These are phyloP conservation scores for Brachionus paranguensis DNA, from an alignment of 1,140 invertebrate species.

Conservation along the genomic window DNA sequence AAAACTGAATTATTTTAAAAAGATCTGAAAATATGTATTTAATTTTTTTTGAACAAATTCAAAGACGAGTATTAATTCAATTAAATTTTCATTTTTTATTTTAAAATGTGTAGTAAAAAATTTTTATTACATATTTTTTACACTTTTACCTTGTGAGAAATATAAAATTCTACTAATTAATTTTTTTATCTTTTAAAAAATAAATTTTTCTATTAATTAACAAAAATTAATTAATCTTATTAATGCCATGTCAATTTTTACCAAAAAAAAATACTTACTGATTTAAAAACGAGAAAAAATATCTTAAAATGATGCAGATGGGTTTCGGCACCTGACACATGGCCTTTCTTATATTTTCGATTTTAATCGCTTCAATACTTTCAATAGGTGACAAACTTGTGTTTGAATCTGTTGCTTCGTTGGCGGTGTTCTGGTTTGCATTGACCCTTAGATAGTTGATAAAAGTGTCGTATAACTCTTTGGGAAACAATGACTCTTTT, in stretches of 20 bases:
- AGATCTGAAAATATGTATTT: too few relatives aligned
- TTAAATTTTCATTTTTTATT: too few relatives aligned
- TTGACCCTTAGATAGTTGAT: conserved; percentile 62
- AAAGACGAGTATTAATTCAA: too few relatives aligned
- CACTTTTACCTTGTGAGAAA: too few relatives aligned
- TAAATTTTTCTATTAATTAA: too few relatives aligned
- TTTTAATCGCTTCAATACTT: conserved; percentile 21
- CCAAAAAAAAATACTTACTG: conserved; percentile 65
- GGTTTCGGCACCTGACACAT: conserved; percentile 69
- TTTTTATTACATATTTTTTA: too few relatives aligned
- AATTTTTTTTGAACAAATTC: too few relatives aligned
- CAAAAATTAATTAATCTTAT: background rate
- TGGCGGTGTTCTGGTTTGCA: background rate
- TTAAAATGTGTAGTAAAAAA: too few relatives aligned
- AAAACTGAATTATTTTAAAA: too few relatives aligned
- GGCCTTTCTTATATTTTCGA: conserved; percentile 7
- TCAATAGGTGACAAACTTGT: background rate
- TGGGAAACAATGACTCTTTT: conserved; percentile 81
- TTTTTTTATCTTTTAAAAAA: too few relatives aligned
- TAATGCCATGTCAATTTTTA: background rate
- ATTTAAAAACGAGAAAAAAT: conserved; percentile 89
- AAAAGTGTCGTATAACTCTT: conserved; percentile 85
- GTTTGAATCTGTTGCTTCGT: background rate
- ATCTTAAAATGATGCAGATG: conserved; percentile 80
- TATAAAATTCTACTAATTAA: too few relatives aligned